Evolutionary conservation across 2,797 vertebrate genomes (phyloP).

Genomic region (Lepilemur septentrionalis): DNA sequence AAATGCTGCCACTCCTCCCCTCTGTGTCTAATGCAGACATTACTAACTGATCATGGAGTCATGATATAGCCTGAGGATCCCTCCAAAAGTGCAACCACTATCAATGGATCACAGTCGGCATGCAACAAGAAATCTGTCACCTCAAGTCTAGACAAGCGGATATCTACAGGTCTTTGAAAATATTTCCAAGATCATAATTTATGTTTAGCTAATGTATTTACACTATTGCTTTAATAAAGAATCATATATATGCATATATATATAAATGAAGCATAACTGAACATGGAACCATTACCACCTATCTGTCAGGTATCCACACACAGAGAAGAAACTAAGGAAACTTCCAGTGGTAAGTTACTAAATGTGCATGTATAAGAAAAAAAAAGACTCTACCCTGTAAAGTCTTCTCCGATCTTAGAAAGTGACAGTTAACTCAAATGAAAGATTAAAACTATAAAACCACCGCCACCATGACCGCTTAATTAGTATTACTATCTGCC

Average conservation of each 20-base stretch:
- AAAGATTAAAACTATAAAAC: not conserved
- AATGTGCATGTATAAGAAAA: not conserved
- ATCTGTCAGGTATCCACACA: not conserved
- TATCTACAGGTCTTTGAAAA: conserved; percentile 17
- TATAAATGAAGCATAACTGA: not conserved
- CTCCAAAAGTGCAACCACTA: not conserved
- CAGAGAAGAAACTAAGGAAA: not conserved
- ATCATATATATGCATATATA: not conserved
- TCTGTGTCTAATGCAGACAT: not conserved
- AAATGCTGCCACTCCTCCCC: not conserved
- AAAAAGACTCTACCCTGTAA: not conserved
- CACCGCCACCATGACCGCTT: not conserved
- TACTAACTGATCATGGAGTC: not conserved
- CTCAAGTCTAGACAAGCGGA: not conserved
- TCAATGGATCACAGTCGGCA: not conserved
- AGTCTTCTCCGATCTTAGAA: conserved; percentile 14
- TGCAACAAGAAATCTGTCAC: not conserved
- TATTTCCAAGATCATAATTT: conserved; percentile 40
- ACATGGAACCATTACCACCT: not conserved
- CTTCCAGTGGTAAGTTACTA: not conserved
- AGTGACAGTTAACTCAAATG: not conserved
- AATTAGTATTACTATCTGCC: not conserved
- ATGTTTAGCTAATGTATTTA: conserved; percentile 17
- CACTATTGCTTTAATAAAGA: conserved; percentile 34
- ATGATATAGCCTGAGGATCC: not conserved